These are phyloP conservation scores for Rhagonycha fulva DNA, from an alignment of 2,888 invertebrate species.

Conservation along the genomic window DNA sequence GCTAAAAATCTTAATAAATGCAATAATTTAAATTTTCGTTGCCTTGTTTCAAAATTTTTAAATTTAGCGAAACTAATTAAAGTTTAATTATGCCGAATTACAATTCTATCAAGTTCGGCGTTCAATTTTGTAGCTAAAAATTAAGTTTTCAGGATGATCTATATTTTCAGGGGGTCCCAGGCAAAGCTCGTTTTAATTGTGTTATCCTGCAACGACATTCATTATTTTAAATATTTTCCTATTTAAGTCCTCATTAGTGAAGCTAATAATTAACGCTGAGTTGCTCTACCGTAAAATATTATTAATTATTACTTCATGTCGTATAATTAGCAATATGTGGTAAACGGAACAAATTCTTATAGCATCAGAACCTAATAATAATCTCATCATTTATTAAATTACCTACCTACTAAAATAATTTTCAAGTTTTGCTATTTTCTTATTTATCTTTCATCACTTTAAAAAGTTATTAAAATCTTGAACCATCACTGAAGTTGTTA, in stretches of 20 bases:
- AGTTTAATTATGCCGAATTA: background rate
- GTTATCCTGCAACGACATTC: background rate
- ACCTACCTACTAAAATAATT: background rate
- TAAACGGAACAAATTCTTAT: background rate
- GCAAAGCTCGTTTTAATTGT: background rate
- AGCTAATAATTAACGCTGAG: background rate
- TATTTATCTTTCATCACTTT: background rate
- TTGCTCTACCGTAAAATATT: background rate
- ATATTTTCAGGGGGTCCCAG: background rate
- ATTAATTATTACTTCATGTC: background rate
- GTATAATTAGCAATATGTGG: background rate
- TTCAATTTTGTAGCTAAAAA: background rate
- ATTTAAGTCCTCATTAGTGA: background rate
- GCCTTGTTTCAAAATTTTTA: background rate
- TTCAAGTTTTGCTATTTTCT: background rate
- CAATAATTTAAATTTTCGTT: background rate
- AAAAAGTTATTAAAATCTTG: background rate
- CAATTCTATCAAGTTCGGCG: background rate
- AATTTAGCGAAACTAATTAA: background rate
- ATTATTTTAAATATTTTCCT: background rate
- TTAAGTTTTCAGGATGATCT: background rate
- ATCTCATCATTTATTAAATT: background rate
- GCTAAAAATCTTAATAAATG: background rate
- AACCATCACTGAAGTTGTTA: background rate
- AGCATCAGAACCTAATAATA: background rate